Evolutionary conservation across 2,113 vertebrate genomes (phyloP).

Genomic region (Hirundichthys speculiger): DNA sequence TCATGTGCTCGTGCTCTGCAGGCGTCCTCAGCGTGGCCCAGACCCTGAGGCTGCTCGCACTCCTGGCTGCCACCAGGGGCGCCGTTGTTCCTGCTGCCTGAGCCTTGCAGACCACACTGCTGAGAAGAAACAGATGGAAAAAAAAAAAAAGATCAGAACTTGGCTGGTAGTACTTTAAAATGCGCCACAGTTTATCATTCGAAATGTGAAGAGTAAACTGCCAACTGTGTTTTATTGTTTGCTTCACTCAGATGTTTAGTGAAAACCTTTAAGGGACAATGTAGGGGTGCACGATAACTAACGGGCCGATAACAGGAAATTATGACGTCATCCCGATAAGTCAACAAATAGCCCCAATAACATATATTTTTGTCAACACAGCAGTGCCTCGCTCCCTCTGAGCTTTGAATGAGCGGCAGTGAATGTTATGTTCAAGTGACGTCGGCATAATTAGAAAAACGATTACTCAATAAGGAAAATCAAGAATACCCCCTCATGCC

Average conservation of each 20-base stretch:
- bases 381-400: no score
- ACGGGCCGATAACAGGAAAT: no score
- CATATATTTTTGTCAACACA: no score
- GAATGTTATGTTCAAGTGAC: no score
- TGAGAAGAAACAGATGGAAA: neutral
- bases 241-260: conserved; percentile 14
- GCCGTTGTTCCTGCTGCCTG: conserved; percentile 52
- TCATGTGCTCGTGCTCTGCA: conserved; percentile 93
- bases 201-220: neutral
- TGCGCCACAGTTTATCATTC: conserved; percentile 2
- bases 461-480: no score
- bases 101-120: conserved; percentile 43
- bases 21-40: conserved; percentile 87
- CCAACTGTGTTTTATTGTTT: neutral
- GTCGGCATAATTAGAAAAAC: no score
- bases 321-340: no score
- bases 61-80: conserved; percentile 73
- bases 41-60: conserved; percentile 82
- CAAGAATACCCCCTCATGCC: no score
- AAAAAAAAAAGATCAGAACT: neutral
- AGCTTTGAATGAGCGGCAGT: no score
- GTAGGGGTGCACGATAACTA: no score
- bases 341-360: no score
- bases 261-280: conserved; percentile 1
- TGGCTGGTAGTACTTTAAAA: neutral